Evolutionary conservation across 2,888 invertebrate species (phyloP), one percentile per base, ranked within the genome.

Genomic region (Calliopum simillimum): DNA sequence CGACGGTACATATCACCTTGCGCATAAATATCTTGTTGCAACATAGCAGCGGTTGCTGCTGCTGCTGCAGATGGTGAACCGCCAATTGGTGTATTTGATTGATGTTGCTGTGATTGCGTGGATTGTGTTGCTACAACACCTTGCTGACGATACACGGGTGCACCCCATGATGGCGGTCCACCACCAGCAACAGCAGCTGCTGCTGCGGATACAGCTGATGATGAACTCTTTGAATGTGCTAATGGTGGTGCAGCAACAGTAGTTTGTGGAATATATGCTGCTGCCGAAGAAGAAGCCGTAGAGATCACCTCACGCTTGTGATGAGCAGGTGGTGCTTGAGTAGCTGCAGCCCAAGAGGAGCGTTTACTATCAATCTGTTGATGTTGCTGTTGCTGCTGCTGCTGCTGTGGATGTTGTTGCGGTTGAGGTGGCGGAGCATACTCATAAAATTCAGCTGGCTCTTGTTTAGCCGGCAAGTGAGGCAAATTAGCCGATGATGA

Each of bases 1-100:
- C 90, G 88, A 76, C 90, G 89, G 86, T 90, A 93, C 76, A 91
- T 86, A 63, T 90, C 88, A 80, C 91, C 83, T 72, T 85, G 85
- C 25, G 82, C 80, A 71, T 86, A 86, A 53, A 86, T 84, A 61
- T 86, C 86, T 47, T 85, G 85, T 70, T 85, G 84, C 69, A 86
- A 76, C 73, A 86, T 77, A 69, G 83, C 82, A n/a, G 85, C 85
- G 2, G 82, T 80, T 23, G 77, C 75, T 51, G 78, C 81, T 4
- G 51, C 71, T 23, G 74, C 73, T 16, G 84, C 80, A 2, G 82
- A 79, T 3, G 86, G 86, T 49, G 86, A 86, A 46, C 84, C 85
- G 44, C 86, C 86, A 74, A 86, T 79, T 53, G 81, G 88, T 80
- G 84, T 89, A 61, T 85, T 86, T 1, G 84, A 83, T 65, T 74